Evolutionary conservation across 2,113 vertebrate species (phyloP).

Genomic region (Ceyx margarethae): DNA sequence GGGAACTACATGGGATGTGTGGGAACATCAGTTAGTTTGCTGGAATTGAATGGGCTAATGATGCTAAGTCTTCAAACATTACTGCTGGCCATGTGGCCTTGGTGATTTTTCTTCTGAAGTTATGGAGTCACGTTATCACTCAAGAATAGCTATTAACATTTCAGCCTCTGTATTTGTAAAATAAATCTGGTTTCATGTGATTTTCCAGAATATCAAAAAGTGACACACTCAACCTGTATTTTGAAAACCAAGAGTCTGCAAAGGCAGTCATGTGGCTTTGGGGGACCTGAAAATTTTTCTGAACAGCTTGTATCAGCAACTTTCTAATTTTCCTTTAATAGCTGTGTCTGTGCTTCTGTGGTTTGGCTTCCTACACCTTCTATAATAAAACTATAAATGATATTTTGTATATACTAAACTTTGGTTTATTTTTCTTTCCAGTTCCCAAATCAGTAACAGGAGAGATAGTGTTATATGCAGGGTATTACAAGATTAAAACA

Average conservation of each 20-base stretch:
- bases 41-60: neutral
- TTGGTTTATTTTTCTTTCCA: slow-evolving; percentile 13
- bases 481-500: slow-evolving; percentile 2
- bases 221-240: neutral
- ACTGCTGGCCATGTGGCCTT: neutral
- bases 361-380: slow-evolving; percentile 1
- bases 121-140: neutral
- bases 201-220: neutral
- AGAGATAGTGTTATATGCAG: neutral
- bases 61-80: neutral
- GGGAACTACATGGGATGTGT: neutral
- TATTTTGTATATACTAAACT: neutral
- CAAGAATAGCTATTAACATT: neutral
- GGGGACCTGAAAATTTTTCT: neutral
- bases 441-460: neutral
- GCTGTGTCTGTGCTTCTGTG: neutral
- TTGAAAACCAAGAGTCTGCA: neutral
- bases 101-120: neutral
- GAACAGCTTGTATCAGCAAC: neutral
- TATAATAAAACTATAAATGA: slow-evolving; percentile 2
- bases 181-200: neutral
- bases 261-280: neutral
- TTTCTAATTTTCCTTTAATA: slow-evolving; percentile 29
- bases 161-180: neutral
- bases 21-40: neutral